Evolutionary conservation across 2,797 vertebrate species (phyloP), one percentile per base, ranked within the genome.

Genomic region (Tolypeutes matacus): DNA sequence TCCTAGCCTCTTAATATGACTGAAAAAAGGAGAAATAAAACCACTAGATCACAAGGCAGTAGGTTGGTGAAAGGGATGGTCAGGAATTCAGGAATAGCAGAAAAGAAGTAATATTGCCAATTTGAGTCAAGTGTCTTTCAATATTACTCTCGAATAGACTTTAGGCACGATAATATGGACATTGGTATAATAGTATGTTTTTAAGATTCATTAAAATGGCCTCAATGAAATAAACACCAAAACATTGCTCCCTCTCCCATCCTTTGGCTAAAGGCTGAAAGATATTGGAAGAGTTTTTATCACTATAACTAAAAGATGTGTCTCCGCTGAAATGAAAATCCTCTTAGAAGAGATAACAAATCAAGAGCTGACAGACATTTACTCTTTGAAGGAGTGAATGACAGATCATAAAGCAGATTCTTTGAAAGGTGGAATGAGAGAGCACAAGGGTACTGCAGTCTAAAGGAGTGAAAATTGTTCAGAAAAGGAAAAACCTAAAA

Each of bases 321-420:
- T 77, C 1, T 2, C 42, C 42, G 29, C 62, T 72, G 23, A 89
- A 76, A 58, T 64, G 56, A 62, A 77, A 75, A 93, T 69, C 46
- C n/a, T 91, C 49, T 73, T 67, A 7, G 21, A 12, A 86, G 15
- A 91, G 34, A 20, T 4, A 89, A 64, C 10, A 42, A 27, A 58
- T 89, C 72, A 89, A 31, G 8, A 42, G 34, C 31, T 49, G 73
- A 51, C 64, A 91, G 49, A 62, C 39, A 34, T 93, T 93, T 65
- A 91, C 42, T 36, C 72, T 88, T 88, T 72, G 76, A 31, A 83
- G 76, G 39, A 83, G 4, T 80, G 31, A 91, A 20, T 85, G 77
- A 72, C 29, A 90, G 82, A 65, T 88, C 62, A 49, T 29, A 42
- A 73, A 60, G 36, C 15, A 10, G 27, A 64, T 1, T 77, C 27